These are phyloP conservation scores for Psittacara wagleri DNA, from an alignment of 2,113 vertebrate genomes.

Conservation along the genomic window DNA sequence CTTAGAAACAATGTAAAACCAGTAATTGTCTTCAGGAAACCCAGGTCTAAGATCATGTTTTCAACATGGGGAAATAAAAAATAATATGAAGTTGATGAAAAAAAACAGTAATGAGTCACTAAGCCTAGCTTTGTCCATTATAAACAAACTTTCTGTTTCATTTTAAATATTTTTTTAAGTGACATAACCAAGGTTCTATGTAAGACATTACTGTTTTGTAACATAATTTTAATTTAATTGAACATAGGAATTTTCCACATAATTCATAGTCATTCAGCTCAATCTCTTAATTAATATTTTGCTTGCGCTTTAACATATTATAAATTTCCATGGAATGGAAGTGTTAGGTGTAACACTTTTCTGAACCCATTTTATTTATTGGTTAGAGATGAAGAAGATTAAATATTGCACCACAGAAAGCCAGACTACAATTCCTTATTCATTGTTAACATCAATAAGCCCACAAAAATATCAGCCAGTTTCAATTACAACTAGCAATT, in stretches of 20 bases:
- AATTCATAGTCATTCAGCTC: background rate
- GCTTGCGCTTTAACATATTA: background rate
- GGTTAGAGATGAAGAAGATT: background rate
- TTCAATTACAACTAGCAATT: background rate
- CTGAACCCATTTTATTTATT: background rate
- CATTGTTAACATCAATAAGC: background rate
- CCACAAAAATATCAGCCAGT: background rate
- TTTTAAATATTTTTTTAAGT: background rate
- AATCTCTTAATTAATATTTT: background rate
- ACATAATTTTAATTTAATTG: background rate
- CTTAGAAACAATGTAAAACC: background rate
- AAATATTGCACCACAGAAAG: background rate
- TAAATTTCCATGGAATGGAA: background rate
- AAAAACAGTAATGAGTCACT: background rate
- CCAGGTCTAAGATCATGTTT: background rate
- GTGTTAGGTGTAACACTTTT: background rate
- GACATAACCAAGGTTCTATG: background rate
- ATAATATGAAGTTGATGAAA: background rate
- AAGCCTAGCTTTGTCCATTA: background rate
- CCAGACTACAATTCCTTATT: background rate
- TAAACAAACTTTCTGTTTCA: background rate
- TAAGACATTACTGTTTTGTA: background rate
- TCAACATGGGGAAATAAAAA: accelerated
- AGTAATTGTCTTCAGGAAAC: background rate
- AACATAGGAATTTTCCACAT: background rate